Evolutionary conservation across 2,888 invertebrate genomes (phyloP).

Genomic region (Eupithecia abbreviata): DNA sequence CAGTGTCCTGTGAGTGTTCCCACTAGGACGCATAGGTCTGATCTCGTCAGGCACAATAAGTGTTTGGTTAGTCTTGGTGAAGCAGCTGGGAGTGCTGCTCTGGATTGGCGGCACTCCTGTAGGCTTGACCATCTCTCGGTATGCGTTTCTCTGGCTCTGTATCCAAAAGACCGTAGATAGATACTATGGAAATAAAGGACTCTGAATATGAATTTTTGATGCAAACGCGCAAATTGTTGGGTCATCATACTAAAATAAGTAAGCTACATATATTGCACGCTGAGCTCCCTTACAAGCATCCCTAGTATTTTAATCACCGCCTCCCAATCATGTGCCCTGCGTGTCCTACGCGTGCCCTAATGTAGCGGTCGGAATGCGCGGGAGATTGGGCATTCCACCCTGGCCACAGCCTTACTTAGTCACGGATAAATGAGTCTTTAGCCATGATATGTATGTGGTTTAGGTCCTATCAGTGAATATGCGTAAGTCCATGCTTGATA

Average conservation of each 20-base stretch:
- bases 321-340: constrained; percentile 25
- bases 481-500: neutral
- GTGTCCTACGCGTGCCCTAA: constrained; percentile 10
- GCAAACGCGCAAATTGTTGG: neutral
- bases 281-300: neutral
- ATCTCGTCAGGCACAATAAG: too few relatives aligned
- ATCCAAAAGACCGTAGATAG: too few relatives aligned
- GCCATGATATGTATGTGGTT: neutral
- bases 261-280: neutral
- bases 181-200: too few relatives aligned
- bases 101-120: too few relatives aligned
- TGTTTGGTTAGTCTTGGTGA: too few relatives aligned
- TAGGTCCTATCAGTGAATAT: neutral
- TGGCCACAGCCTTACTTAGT: constrained; percentile 6
- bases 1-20: too few relatives aligned
- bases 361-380: constrained; percentile 24
- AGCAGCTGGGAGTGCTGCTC: too few relatives aligned
- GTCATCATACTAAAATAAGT: neutral
- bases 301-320: constrained; percentile 28
- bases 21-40: too few relatives aligned
- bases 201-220: too few relatives aligned
- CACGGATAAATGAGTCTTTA: neutral
- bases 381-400: constrained; percentile 28
- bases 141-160: too few relatives aligned
- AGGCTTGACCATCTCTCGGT: too few relatives aligned